These are phyloP conservation scores for Platycheirus rosarum DNA, from an alignment of 2,888 invertebrate species.

Conservation along the genomic window DNA sequence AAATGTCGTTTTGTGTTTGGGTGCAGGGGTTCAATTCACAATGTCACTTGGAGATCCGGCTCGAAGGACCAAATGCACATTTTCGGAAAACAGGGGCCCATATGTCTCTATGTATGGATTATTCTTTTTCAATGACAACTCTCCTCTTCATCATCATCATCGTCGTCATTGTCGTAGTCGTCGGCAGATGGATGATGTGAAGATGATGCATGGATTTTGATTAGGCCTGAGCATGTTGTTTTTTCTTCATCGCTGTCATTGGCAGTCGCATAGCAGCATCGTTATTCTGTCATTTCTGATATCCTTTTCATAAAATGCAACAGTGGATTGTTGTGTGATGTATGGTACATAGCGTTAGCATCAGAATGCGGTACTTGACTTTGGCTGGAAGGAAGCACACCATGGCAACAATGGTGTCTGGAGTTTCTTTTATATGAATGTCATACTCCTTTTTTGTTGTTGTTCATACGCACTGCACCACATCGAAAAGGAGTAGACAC, in stretches of 20 bases:
- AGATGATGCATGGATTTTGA: slow-evolving; percentile 61
- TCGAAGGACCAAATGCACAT: slow-evolving; percentile 27
- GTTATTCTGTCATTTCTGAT: slow-evolving; percentile 59
- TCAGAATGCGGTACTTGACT: slow-evolving; percentile 68
- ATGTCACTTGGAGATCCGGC: slow-evolving; percentile 56
- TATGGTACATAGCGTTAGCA: slow-evolving; percentile 16
- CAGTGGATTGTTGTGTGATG: slow-evolving; percentile 66
- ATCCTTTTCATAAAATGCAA: slow-evolving; percentile 62
- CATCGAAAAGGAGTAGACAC: slow-evolving; percentile 38
- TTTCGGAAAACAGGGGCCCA: neutral
- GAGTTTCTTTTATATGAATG: slow-evolving; percentile 40
- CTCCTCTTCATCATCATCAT: too few species aligned
- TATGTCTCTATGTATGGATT: slow-evolving; percentile 6
- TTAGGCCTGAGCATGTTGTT: slow-evolving; percentile 66
- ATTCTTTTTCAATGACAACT: slow-evolving; percentile 55
- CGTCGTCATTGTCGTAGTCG: too few species aligned
- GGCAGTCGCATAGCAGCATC: slow-evolving; percentile 33
- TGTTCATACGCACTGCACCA: slow-evolving; percentile 37
- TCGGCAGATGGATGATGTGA: slow-evolving; percentile 30
- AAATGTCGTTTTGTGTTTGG: slow-evolving; percentile 19
- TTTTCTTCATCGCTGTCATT: slow-evolving; percentile 12
- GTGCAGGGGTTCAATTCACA: slow-evolving; percentile 56
- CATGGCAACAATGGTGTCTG: slow-evolving; percentile 69
- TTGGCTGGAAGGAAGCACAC: slow-evolving; percentile 65
- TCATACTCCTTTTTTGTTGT: slow-evolving; percentile 4